phyloP scores from a whole-genome alignment of 2,113 vertebrate genomes.

The Erpornis zantholeuca region DNA sequence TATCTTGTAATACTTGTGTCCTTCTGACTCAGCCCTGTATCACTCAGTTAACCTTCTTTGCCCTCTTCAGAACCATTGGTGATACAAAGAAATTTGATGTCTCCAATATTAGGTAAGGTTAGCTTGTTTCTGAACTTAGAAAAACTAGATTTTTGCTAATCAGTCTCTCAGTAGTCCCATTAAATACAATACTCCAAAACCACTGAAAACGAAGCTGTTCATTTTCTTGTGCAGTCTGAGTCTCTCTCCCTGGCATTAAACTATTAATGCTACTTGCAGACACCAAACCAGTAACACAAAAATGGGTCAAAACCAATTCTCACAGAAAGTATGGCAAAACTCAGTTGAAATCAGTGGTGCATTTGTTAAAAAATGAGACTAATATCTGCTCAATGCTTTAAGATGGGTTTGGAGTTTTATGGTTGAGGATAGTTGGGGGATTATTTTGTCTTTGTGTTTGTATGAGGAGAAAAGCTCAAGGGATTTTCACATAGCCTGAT shows the following conservation, averaged over 20 bases:
- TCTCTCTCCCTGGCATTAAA: conserved; percentile 13
- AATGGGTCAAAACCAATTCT: conserved; percentile 7
- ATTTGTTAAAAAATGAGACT: neutral
- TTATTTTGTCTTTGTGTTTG: neutral
- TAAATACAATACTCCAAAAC: conserved; percentile 37
- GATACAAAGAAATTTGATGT: neutral
- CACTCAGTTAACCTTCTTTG: neutral
- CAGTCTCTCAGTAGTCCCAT: neutral
- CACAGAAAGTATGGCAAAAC: neutral
- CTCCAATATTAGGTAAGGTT: neutral
- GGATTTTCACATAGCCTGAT: neutral
- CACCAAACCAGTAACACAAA: neutral
- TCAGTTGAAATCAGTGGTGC: neutral
- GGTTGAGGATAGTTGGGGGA: neutral
- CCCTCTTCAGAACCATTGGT: neutral
- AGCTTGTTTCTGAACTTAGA: neutral
- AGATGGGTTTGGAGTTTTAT: neutral
- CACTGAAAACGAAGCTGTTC: conserved; percentile 27
- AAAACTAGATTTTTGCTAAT: conserved; percentile 26
- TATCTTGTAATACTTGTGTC: neutral
- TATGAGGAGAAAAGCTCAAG: neutral
- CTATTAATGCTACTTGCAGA: conserved; percentile 40
- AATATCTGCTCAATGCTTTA: neutral
- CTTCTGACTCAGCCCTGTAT: neutral
- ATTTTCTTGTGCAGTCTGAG: neutral